Conservation (phyloP, 2,797 vertebrate species). For the Acanthurus lineatus region DNA sequence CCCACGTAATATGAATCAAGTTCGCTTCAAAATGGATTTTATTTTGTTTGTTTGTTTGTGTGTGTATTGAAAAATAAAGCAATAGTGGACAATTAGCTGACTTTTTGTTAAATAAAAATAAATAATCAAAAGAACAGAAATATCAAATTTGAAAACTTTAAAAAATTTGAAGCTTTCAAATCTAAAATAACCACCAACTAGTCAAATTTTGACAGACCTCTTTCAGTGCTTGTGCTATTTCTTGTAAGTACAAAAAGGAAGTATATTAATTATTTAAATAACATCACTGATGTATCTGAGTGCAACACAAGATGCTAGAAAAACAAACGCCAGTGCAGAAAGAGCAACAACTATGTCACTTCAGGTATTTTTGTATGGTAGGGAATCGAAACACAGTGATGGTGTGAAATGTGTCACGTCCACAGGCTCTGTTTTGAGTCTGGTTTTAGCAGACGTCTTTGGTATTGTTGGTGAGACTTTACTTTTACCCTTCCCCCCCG, state of each 20-base stretch:
- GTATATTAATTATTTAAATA: neutral
- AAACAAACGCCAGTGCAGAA: neutral
- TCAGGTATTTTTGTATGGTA: neutral
- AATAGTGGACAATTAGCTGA: neutral
- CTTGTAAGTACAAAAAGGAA: neutral
- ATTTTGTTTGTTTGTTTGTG: neutral
- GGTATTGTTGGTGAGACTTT: neutral
- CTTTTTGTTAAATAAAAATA: neutral
- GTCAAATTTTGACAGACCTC: neutral
- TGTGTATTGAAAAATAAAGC: neutral
- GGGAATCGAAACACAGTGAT: neutral
- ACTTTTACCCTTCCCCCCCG: neutral
- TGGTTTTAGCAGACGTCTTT: neutral
- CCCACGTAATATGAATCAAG: neutral
- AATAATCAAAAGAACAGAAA: neutral
- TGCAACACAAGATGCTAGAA: neutral
- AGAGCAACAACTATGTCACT: too few relatives aligned
- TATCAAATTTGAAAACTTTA: too few relatives aligned
- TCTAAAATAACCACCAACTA: neutral
- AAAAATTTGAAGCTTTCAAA: too few relatives aligned
- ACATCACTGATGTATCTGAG: too few relatives aligned
- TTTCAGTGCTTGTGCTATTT: neutral
- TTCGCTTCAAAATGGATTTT: neutral
- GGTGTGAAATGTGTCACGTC: conserved; percentile 26
- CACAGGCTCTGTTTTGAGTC: neutral